Evolutionary conservation across 2,797 vertebrate genomes (phyloP), one percentile per base, ranked within the genome.

Genomic region (Bradypus variegatus): DNA sequence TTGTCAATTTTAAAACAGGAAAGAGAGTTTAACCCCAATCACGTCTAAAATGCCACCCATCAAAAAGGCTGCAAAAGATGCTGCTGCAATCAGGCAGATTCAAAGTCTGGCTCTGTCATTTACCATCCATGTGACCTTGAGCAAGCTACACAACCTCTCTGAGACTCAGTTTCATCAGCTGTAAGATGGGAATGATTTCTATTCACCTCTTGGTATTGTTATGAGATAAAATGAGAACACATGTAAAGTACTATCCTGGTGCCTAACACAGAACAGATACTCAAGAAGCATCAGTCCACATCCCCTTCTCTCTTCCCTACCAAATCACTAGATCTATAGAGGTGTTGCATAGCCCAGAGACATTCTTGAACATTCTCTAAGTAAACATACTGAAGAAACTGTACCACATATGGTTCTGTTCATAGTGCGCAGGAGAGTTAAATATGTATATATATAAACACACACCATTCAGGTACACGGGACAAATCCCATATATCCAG

Each of bases 331-430:
- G 58, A 70, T 53, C 33, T 50, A 33, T 41, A 60, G 73, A 79
- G 76, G 72, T 65, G 11, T 33, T 65, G 10, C 55, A 85, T 0
- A 76, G 82, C 18, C 75, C 23, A 67, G 80, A 70, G 58, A 64
- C 76, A 93, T 89, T 70, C 81, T 73, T 45, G 38, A 86, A 86
- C 19, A 18, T 77, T 76, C 25, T 81, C n/a, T 81, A 73, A 84
- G n/a, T 29, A 92, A 91, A 92, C 48, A 90, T 11, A 77, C 72
- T 90, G 60, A 76, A 86, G 67, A 91, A 83, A 92, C 0, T 19
- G n/a, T 94, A 69, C 83, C 25, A 82, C 41, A 65, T 12, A 62
- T 16, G 21, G 18, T 53, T 94, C 81, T 83, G 31, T 55, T 93
- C 36, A 53, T 0, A 65, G n/a, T 62, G 14, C 25, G 64, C 33